phyloP scores from a whole-genome alignment of 2,113 vertebrate genomes.

The Actenoides lindsayi region DNA sequence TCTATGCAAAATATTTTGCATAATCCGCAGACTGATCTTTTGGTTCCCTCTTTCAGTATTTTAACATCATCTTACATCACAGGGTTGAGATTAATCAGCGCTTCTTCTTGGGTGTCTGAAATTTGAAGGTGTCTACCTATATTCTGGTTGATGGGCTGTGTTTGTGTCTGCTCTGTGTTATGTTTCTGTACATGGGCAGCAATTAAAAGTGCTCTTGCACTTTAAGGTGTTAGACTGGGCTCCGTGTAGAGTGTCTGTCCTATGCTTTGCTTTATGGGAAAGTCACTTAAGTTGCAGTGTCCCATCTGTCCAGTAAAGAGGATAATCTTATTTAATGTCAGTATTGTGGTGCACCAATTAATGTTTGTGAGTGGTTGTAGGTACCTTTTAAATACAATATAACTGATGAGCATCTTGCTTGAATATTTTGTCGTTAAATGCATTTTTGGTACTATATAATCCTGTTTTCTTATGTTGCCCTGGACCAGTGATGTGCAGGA shows the following conservation, averaged over 20 bases:
- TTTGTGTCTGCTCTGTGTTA: not conserved
- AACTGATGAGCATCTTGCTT: not conserved
- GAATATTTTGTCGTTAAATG: not conserved
- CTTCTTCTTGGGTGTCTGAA: not conserved
- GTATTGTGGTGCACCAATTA: not conserved
- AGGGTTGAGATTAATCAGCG: not conserved
- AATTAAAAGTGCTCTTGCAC: not conserved
- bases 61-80: not conserved
- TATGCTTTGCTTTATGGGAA: not conserved
- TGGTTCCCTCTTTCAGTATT: not conserved
- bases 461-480: not conserved
- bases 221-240: not conserved
- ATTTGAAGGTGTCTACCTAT: not conserved
- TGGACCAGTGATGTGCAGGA: not conserved
- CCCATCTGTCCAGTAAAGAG: not conserved
- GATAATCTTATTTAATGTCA: not conserved
- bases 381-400: not conserved
- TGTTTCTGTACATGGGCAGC: fast-evolving
- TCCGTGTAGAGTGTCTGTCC: not conserved
- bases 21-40: not conserved
- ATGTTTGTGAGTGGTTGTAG: not conserved
- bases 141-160: not conserved
- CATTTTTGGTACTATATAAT: not conserved
- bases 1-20: not conserved
- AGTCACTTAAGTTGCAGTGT: not conserved